Evolutionary conservation across 2,113 vertebrate genomes (phyloP).

Genomic region (Toxotes chatareus): DNA sequence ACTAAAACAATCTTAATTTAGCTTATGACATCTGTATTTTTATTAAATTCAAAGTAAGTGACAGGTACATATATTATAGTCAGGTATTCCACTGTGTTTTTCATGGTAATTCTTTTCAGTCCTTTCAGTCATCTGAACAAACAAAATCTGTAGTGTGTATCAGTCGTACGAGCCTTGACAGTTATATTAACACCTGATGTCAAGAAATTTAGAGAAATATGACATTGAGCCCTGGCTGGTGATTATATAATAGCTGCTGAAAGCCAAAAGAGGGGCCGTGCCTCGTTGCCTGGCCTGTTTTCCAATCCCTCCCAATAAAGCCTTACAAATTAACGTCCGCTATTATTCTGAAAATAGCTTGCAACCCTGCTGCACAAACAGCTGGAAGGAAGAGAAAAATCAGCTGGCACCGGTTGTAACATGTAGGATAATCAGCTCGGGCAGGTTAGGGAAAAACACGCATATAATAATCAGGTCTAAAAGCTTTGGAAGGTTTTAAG

Average conservation of each 20-base stretch:
- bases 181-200: constrained; percentile 53
- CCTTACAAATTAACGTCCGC: constrained; percentile 81
- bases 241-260: constrained; percentile 73
- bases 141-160: constrained; percentile 14
- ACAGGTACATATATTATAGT: not conserved
- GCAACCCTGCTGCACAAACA: constrained; percentile 76
- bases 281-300: constrained; percentile 69
- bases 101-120: not conserved
- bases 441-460: constrained; percentile 69
- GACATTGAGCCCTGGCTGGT: constrained; percentile 42
- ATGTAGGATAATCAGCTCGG: constrained; percentile 74
- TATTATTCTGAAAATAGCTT: constrained; percentile 80
- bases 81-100: constrained; percentile 12
- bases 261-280: constrained; percentile 66
- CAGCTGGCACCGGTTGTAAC: constrained; percentile 69
- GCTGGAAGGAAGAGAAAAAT: constrained; percentile 75
- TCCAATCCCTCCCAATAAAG: constrained; percentile 73
- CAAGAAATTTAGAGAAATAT: constrained; percentile 60
- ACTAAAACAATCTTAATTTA: not conserved
- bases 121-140: constrained; percentile 14
- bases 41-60: not conserved
- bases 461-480: constrained; percentile 74
- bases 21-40: not conserved
- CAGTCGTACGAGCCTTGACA: constrained; percentile 18
- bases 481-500: constrained; percentile 73